Percentiles rank a stretch among this genome's conserved stretches.
phyloP scores from a whole-genome alignment of 2,797 vertebrate species.

The Danio aesculapii region DNA sequence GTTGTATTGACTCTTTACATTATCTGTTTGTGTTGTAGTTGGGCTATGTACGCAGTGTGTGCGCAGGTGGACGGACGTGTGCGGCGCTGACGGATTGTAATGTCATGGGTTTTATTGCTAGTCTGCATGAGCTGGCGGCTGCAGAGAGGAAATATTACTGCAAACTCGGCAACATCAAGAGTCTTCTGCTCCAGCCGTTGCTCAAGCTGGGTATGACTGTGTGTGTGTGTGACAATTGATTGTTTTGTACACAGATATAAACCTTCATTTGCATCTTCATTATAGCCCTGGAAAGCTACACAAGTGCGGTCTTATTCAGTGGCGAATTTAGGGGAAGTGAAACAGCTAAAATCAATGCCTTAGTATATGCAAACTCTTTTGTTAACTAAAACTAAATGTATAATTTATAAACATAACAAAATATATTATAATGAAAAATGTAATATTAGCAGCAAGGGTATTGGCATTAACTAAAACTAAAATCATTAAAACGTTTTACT shows the following conservation, averaged over 20 bases:
- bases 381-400: background rate
- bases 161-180: slow-evolving; percentile 88
- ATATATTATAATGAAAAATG: too few species aligned
- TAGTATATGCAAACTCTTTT: background rate
- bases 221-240: background rate
- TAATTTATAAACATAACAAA: too few species aligned
- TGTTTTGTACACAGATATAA: background rate
- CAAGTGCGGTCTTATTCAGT: background rate
- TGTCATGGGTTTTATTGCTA: slow-evolving; percentile 92
- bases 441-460: too few species aligned
- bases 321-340: background rate
- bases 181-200: slow-evolving; percentile 89
- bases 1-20: background rate
- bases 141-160: slow-evolving; percentile 92
- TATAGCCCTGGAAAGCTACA: background rate
- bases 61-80: slow-evolving; percentile 85
- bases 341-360: background rate
- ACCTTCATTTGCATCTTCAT: slow-evolving; percentile 1
- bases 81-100: slow-evolving; percentile 88
- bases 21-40: slow-evolving; percentile 75
- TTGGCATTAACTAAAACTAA: too few species aligned
- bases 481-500: too few species aligned
- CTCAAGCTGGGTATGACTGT: slow-evolving; percentile 86
- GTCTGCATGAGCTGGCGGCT: slow-evolving; percentile 92
- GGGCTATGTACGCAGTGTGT: slow-evolving; percentile 91